Base-by-base conservation (phyloP, 2,888 invertebrate species). In the Cheilosia soror region DNA sequence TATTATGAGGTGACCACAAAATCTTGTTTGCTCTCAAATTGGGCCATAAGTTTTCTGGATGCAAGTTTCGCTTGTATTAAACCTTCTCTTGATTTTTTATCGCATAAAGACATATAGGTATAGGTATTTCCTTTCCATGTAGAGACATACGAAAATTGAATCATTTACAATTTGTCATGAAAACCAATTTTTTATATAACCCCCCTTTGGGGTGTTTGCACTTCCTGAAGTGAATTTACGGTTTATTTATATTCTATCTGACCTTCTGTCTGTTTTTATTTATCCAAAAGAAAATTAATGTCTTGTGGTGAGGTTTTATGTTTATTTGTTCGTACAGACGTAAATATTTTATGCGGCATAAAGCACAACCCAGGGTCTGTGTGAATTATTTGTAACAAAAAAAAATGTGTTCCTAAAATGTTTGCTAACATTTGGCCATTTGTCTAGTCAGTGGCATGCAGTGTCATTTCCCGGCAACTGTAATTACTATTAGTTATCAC, bases 191-290 rank as follows among this genome's bases (percentile, higher is more conserved):
- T 57, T 29, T 44, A n/a, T 25, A 2, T 37, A 47, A 44, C 40
- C 57, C 37, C 47, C 4, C 37, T 37, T 11, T 37, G 58, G 58
- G n/a, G n/a, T 58, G 27, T 49, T 71, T 58, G 57, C 49, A 49
- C 15, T 71, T 71, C 58, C 47, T 57, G 37, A 27, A 58, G 58
- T 58, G 33, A 71, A 69, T 57, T 69, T 57, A 20, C 31, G 42
- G 58, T 47, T 37, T 58, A 29, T 53, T 66, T 66, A 66, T 44
- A 63, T 63, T 63, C 33, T 20, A 49, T 33, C 15, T 31, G 25
- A 15, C 7, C 31, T 42, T 55, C 55, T 7, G 20, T 33, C 4
- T 40, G 15, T 6, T 47, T 63, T 25, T 57, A 57, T 69, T 69
- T 57, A 47, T 31, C 33, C n/a, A 6, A 20, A 44, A 9, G 37